phyloP scores from a whole-genome alignment of 2,888 invertebrate genomes.

The Eutolmus rufibarbis region DNA sequence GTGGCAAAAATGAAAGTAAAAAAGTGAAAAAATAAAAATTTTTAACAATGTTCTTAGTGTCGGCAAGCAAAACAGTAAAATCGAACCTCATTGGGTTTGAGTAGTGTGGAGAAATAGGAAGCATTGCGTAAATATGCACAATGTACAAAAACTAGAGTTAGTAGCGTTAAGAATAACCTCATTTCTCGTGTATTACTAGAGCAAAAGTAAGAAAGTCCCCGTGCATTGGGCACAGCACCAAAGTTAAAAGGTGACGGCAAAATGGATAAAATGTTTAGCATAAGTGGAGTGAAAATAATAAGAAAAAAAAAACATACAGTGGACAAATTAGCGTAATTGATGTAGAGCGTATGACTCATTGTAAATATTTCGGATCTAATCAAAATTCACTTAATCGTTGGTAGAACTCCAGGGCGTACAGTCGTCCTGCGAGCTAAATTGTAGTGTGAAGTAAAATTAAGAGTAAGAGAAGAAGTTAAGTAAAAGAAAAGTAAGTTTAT shows the following conservation, averaged over 20 bases:
- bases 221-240: too few species aligned
- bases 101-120: background rate
- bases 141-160: background rate
- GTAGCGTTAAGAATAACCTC: background rate
- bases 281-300: background rate
- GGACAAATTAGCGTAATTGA: constrained; percentile 22
- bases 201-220: background rate
- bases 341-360: background rate
- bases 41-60: background rate
- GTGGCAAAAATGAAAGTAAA: background rate
- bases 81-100: background rate
- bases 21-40: background rate
- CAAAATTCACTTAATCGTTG: constrained; percentile 17
- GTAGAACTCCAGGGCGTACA: background rate
- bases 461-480: background rate
- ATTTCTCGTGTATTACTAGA: background rate
- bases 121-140: background rate
- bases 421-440: background rate
- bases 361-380: constrained; percentile 24
- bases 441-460: constrained; percentile 1
- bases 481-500: background rate
- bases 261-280: constrained; percentile 20
- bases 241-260: background rate
- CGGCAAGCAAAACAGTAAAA: background rate
- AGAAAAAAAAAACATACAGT: background rate